Percentiles rank a stretch among this genome's conserved stretches.
Evolutionary conservation across 2,113 vertebrate genomes (phyloP).

Genomic region (Megalops atlanticus): DNA sequence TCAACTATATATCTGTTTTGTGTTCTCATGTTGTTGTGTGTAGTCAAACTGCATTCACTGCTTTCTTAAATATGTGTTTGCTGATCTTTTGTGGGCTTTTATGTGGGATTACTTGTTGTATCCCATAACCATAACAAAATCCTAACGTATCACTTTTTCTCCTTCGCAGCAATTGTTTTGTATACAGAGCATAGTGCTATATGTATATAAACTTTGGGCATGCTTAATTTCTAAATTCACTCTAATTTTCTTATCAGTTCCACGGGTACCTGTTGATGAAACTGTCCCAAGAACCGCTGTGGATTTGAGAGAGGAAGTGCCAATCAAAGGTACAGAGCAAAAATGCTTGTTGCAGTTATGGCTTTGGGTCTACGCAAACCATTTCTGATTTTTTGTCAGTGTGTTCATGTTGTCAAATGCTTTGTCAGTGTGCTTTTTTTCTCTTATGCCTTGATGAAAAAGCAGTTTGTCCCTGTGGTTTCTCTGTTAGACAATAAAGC

Average conservation of each 20-base stretch:
- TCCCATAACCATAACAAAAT: neutral
- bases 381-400: neutral
- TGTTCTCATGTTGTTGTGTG: constrained; percentile 20
- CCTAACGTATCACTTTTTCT: neutral
- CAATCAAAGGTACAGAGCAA: constrained; percentile 58
- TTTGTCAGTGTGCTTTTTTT: neutral
- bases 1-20: constrained; percentile 16
- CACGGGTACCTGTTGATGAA: constrained; percentile 67
- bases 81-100: neutral
- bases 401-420: neutral
- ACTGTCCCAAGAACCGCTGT: constrained; percentile 70
- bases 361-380: constrained; percentile 34
- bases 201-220: no score
- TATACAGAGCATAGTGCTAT: no score
- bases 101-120: neutral
- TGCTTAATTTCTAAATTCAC: constrained; percentile 21
- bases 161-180: neutral
- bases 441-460: neutral
- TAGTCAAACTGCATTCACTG: neutral
- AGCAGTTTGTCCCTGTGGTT: neutral
- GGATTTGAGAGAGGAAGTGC: constrained; percentile 62
- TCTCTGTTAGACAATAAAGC: neutral
- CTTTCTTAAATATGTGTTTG: no score
- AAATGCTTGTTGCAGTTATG: neutral
- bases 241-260: constrained; percentile 60